A percentile compares a stretch with the other conserved stretches of the same genome.
These are phyloP conservation scores for Himalopsyche japonica DNA, from an alignment of 2,888 invertebrate genomes.

Conservation along the genomic window DNA sequence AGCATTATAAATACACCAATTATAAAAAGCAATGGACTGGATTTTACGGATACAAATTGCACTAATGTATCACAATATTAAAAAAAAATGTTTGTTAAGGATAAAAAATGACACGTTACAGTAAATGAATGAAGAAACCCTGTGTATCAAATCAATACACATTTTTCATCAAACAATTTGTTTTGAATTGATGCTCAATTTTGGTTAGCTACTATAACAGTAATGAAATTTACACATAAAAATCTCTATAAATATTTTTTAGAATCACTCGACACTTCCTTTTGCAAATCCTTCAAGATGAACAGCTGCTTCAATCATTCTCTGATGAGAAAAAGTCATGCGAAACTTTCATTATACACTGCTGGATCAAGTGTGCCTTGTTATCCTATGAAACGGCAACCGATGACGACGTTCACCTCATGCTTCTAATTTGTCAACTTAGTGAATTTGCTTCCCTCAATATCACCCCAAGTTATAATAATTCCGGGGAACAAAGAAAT, in stretches of 20 bases:
- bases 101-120: too few species aligned
- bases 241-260: background rate
- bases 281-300: slow-evolving; percentile 32
- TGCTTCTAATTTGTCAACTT: slow-evolving; percentile 33
- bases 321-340: slow-evolving; percentile 19
- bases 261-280: slow-evolving; percentile 35
- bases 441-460: slow-evolving; percentile 28
- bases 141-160: background rate
- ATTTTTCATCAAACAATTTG: too few species aligned
- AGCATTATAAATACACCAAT: too few species aligned
- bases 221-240: too few species aligned
- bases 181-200: too few species aligned
- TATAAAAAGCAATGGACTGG: too few species aligned
- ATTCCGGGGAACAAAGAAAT: slow-evolving; percentile 30
- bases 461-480: slow-evolving; percentile 19
- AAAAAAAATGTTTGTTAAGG: too few species aligned
- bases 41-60: too few species aligned
- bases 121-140: too few species aligned
- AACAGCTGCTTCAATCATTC: slow-evolving; percentile 22
- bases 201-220: too few species aligned
- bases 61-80: too few species aligned
- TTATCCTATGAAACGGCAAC: slow-evolving; percentile 9
- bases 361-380: slow-evolving; percentile 36
- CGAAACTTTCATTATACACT: slow-evolving; percentile 25
- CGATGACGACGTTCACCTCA: slow-evolving; percentile 31